Evolutionary conservation across 2,113 vertebrate genomes (phyloP).

Genomic region (Phodopus roborovskii): DNA sequence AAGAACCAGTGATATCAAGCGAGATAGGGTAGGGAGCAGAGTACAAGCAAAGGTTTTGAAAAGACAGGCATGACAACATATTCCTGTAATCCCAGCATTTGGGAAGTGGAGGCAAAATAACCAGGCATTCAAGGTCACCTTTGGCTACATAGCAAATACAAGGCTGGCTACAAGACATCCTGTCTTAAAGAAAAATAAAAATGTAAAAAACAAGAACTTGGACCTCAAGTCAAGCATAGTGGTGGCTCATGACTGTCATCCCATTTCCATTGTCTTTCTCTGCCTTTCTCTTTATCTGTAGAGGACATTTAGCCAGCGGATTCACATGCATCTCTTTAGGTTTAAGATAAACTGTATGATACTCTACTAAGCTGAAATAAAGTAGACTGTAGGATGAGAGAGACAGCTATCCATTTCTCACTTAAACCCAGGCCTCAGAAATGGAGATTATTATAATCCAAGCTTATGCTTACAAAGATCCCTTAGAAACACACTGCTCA

Average conservation of each 20-base stretch:
- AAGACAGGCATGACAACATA: background rate
- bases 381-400: no score
- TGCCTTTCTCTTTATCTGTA: background rate
- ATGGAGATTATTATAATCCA: background rate
- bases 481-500: fast-evolving
- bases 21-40: background rate
- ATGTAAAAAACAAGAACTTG: background rate
- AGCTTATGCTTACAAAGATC: background rate
- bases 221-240: background rate
- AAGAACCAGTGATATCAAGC: background rate
- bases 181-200: background rate
- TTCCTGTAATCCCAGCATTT: background rate
- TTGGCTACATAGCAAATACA: background rate
- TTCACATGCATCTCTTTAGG: background rate
- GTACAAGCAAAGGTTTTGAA: background rate
- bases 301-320: background rate
- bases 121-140: background rate
- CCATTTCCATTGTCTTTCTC: background rate
- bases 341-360: fast-evolving
- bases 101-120: background rate
- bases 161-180: background rate
- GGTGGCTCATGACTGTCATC: no score
- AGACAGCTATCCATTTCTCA: background rate
- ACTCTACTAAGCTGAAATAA: background rate
- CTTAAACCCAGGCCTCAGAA: background rate